phyloP scores from a whole-genome alignment of 2,113 vertebrate genomes.

The Salvelinus namaycush region DNA sequence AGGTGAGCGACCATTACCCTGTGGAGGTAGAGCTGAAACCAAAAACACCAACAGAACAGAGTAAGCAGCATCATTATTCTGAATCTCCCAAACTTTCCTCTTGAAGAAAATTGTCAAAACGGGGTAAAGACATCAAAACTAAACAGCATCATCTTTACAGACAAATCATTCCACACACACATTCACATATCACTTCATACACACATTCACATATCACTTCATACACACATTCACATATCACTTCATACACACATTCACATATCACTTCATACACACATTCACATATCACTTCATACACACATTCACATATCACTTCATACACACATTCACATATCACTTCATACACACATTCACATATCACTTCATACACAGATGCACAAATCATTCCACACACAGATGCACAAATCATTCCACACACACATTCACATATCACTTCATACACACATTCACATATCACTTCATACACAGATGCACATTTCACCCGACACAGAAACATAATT shows the following conservation, averaged over 20 bases:
- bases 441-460: not conserved
- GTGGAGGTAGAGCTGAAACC: constrained; percentile 71
- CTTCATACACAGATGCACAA: not conserved
- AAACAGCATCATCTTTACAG: not conserved
- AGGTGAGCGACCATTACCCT: constrained; percentile 77
- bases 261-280: too few relatives aligned
- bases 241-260: too few relatives aligned
- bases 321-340: not conserved
- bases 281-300: too few relatives aligned
- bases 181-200: too few relatives aligned
- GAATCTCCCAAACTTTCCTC: constrained; percentile 1
- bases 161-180: not conserved
- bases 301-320: not conserved
- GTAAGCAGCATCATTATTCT: constrained; percentile 38
- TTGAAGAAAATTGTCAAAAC: not conserved
- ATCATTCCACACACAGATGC: not conserved
- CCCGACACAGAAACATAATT: too few relatives aligned
- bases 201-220: too few relatives aligned
- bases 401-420: not conserved
- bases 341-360: not conserved
- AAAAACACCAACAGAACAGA: not conserved
- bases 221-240: too few relatives aligned
- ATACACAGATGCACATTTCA: not conserved
- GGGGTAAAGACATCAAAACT: not conserved
- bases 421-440: too few relatives aligned